A percentile compares a stretch with the other conserved stretches of the same genome.
These are phyloP conservation scores for Australoheros facetus DNA, from an alignment of 2,797 vertebrate species.

Conservation along the genomic window DNA sequence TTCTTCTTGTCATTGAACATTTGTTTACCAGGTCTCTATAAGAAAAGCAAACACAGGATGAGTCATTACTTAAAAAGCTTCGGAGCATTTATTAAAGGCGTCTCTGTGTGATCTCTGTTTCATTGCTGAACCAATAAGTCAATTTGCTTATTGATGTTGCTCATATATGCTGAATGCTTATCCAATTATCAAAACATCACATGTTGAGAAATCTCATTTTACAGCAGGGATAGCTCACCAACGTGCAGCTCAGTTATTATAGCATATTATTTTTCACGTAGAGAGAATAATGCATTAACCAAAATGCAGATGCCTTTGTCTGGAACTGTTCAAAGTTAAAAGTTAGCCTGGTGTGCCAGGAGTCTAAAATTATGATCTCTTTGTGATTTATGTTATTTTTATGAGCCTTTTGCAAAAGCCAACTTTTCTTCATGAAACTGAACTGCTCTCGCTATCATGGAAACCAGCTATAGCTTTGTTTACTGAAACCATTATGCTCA, in stretches of 20 bases:
- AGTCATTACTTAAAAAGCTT: constrained; percentile 25
- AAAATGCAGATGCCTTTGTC: not conserved
- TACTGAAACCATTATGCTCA: not conserved
- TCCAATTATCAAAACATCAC: not conserved
- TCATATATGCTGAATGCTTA: not conserved
- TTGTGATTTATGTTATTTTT: not conserved
- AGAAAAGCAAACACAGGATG: constrained; percentile 3
- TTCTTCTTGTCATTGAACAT: constrained; percentile 21
- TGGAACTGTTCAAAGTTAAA: not conserved
- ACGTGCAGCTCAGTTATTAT: not conserved
- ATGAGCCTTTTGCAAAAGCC: not conserved
- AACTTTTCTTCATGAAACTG: not conserved
- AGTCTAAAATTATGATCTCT: not conserved
- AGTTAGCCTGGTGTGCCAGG: not conserved
- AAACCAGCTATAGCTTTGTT: not conserved
- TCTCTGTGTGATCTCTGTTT: constrained; percentile 15
- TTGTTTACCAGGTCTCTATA: constrained; percentile 16
- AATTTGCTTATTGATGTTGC: not conserved
- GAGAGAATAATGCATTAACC: constrained; percentile 1
- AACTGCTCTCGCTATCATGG: not conserved
- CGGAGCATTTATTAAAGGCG: not conserved
- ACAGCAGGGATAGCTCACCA: not conserved
- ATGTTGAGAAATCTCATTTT: not conserved
- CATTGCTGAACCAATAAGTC: constrained; percentile 24
- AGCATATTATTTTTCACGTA: not conserved